These are phyloP conservation scores for Ericerus pela DNA, from an alignment of 1,140 invertebrate species.

Conservation along the genomic window DNA sequence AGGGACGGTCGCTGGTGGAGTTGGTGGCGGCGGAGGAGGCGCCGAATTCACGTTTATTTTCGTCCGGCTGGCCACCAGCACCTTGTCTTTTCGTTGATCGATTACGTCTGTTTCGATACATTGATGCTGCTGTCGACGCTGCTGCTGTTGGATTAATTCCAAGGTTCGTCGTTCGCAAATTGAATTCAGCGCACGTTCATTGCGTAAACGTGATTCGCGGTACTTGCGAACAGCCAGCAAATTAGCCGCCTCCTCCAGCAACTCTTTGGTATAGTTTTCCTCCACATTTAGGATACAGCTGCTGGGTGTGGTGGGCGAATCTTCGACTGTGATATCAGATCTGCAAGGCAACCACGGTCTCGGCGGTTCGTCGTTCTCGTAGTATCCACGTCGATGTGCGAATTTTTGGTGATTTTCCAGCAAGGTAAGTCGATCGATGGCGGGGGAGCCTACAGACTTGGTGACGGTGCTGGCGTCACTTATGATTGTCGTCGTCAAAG, in stretches of 20 bases:
- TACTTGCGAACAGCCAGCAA: constrained; percentile 15
- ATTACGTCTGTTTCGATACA: neutral
- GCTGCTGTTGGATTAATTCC: neutral
- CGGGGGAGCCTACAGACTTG: too few relatives aligned
- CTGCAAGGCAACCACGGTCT: too few relatives aligned
- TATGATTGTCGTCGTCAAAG: too few relatives aligned
- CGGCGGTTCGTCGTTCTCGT: constrained; percentile 30
- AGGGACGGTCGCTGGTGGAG: neutral
- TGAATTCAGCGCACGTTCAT: constrained; percentile 7
- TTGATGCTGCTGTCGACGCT: neutral
- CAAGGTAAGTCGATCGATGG: constrained; percentile 39
- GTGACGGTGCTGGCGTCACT: too few relatives aligned
- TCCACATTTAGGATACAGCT: neutral
- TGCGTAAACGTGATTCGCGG: constrained; percentile 14
- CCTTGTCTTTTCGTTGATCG: neutral
- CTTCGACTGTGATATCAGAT: neutral
- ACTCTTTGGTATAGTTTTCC: constrained; percentile 7
- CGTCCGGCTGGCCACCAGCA: neutral
- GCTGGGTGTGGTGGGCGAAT: neutral
- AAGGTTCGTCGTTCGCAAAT: neutral
- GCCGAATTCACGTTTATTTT: neutral
- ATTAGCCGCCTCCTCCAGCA: constrained; percentile 15
- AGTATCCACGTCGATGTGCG: constrained; percentile 42
- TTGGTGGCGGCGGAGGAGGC: neutral
- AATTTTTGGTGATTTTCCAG: constrained; percentile 52